Evolutionary conservation across 2,113 vertebrate species (phyloP).

Genomic region (Synodontis membranacea): DNA sequence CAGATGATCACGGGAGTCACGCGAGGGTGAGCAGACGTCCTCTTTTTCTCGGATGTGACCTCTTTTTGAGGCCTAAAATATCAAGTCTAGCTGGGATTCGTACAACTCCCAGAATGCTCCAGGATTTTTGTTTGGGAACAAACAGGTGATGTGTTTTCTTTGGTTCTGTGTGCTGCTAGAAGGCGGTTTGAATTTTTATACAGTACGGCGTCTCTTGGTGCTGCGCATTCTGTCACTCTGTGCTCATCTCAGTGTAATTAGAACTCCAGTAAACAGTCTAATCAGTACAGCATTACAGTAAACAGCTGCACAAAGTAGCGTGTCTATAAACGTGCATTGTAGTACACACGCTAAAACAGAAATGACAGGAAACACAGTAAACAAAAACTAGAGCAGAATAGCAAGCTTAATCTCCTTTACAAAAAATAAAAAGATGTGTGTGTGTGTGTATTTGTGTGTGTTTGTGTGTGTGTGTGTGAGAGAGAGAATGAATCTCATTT

Average conservation of each 20-base stretch:
- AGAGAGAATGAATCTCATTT: too few species aligned
- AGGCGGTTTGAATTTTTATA: background rate
- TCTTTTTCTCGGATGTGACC: conserved; percentile 14
- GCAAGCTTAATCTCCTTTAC: background rate
- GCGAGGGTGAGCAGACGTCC: background rate
- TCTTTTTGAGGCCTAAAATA: conserved; percentile 15
- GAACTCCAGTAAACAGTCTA: background rate
- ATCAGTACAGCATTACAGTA: background rate
- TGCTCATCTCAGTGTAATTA: too few species aligned
- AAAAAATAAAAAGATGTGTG: background rate
- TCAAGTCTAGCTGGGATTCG: background rate
- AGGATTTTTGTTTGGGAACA: background rate
- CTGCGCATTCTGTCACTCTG: background rate
- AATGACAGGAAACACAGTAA: background rate
- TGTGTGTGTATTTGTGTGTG: background rate
- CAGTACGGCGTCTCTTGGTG: background rate
- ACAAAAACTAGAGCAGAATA: background rate
- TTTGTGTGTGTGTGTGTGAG: background rate
- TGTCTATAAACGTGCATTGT: background rate
- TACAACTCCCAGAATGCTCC: background rate
- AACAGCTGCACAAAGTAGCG: too few species aligned
- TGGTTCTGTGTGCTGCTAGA: too few species aligned
- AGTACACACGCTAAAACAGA: background rate
- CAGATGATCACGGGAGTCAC: background rate
- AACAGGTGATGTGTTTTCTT: background rate